A percentile compares a stretch with the other conserved stretches of the same genome.
Conservation (phyloP, 1,140 invertebrate genomes). For the Brachionus plicatilis region DNA sequence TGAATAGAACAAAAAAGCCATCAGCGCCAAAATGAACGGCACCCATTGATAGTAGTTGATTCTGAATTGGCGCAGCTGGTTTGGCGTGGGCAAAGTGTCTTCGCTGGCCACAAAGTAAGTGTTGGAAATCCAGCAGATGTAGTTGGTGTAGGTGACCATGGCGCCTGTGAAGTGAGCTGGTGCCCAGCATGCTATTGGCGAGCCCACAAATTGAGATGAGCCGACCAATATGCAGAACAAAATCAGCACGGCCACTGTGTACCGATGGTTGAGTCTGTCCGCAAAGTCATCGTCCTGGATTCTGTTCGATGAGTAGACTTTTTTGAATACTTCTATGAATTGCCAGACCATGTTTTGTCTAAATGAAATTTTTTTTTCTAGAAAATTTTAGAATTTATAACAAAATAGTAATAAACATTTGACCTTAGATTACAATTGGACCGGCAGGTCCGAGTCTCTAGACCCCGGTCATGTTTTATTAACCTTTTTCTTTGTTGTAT, state of each 20-base stretch:
- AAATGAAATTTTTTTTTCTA: not conserved
- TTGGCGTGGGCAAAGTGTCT: conserved; percentile 44
- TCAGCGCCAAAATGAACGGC: conserved; percentile 37
- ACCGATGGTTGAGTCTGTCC: conserved; percentile 45
- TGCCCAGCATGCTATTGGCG: conserved; percentile 73
- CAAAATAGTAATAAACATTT: not conserved
- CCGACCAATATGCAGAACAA: conserved; percentile 77
- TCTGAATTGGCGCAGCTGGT: not conserved
- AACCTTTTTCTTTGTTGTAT: not conserved
- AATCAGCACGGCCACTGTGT: conserved; percentile 70
- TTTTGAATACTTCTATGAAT: conserved; percentile 38
- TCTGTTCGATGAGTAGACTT: not conserved
- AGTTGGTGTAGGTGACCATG: conserved; percentile 49
- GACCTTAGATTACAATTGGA: not conserved
- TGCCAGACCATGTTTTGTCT: conserved; percentile 24
- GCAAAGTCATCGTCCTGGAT: conserved; percentile 44
- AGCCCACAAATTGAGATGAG: conserved; percentile 82
- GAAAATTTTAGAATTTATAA: not conserved
- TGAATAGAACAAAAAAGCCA: conserved; percentile 39
- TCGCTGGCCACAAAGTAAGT: conserved; percentile 58
- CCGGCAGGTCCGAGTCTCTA: not conserved
- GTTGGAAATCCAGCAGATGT: conserved; percentile 57
- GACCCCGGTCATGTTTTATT: not conserved
- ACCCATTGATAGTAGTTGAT: conserved; percentile 42
- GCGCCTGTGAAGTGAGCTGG: conserved; percentile 44